Evolutionary conservation across 2,797 vertebrate genomes (phyloP).

Genomic region (Steatocranus sp.): DNA sequence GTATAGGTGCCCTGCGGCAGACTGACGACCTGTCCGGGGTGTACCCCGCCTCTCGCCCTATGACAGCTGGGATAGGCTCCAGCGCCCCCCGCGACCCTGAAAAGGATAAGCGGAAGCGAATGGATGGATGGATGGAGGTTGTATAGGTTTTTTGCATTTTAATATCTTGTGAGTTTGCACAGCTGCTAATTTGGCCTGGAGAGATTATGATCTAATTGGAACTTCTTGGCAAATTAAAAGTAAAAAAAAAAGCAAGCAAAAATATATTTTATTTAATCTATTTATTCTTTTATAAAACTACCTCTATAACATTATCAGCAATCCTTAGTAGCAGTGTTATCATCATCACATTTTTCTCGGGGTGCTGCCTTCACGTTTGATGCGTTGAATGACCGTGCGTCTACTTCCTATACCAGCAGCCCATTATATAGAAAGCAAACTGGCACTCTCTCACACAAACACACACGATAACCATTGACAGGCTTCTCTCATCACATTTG

Average conservation of each 20-base stretch:
- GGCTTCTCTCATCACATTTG: constrained; percentile 50
- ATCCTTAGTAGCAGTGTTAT: background rate
- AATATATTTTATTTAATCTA: background rate
- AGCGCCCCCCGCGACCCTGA: too few species aligned
- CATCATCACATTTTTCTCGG: background rate
- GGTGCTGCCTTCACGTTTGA: constrained; percentile 12
- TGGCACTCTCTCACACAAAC: constrained; percentile 43
- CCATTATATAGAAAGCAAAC: constrained; percentile 46
- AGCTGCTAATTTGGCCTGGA: background rate
- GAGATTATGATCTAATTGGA: background rate
- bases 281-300: background rate
- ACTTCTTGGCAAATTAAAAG: background rate
- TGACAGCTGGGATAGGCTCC: too few species aligned
- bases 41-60: too few species aligned
- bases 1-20: too few species aligned
- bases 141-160: background rate
- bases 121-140: too few species aligned
- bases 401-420: constrained; percentile 6
- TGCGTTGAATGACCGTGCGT: constrained; percentile 1
- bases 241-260: background rate
- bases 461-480: constrained; percentile 49
- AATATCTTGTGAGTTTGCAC: background rate
- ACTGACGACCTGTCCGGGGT: too few species aligned
- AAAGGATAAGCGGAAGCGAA: too few species aligned
- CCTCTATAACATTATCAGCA: background rate